Evolutionary conservation across 2,888 invertebrate genomes (phyloP), one percentile per base, ranked within the genome.

Genomic region (Cantharis rustica): DNA sequence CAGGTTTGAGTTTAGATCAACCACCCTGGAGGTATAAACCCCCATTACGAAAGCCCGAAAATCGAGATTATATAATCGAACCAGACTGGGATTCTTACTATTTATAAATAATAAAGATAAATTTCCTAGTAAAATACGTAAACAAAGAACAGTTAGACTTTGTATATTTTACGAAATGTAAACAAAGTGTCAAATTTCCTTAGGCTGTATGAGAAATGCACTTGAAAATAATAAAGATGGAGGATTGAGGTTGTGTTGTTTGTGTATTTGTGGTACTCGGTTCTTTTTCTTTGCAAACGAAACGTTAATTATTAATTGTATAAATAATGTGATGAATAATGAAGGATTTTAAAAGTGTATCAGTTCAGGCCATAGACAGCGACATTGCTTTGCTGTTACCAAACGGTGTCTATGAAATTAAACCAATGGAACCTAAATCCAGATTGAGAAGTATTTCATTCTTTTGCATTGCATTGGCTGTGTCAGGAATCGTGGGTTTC

Each of bases 401-500:
- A 83, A 92, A 93, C 90, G 93, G 94, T 89, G 92, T 93, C 83
- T 94, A 94, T 90, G 94, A 94, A 90, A 93, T 94, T 85, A 94
- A 93, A 89, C 93, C 93, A 91, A 95, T 95, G 95, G 95, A 95
- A 91, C 93, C 95, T 86, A 90, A 90, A 86, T 92, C 94, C 89
- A 93, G 92, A 89, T 90, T 95, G 86, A 93, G 94, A 87, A 93
- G 93, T 90, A 93, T 95, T 87, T 93, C 94, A 86, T 90, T 95
- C 85, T 92, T 96, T 89, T 96, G 96, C 89, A 91, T 96, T 86
- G 91, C 94, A 84, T 91, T 96, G 85, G 95, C 95, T 82, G 91
- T 96, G 81, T 94, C 95, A 87, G 95, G 96, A 82, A 95, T 96
- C 88, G 92, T 96, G 83, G 96, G 95, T 85, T 94, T 96, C 87